Evolutionary conservation across 2,797 vertebrate species (phyloP).

Genomic region (Hypotaenidia philippensis): DNA sequence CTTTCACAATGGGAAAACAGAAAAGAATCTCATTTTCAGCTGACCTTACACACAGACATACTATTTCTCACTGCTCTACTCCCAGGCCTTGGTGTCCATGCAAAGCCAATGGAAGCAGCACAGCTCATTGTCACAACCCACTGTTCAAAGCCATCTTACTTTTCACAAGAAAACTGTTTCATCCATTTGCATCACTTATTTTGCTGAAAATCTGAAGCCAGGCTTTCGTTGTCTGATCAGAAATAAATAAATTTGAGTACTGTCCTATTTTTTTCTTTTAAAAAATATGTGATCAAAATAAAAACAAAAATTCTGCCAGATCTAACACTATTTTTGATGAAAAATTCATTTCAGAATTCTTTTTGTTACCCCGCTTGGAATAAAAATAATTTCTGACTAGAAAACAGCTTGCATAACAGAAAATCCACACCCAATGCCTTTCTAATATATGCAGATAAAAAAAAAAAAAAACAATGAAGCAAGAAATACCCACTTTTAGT

Average conservation of each 20-base stretch:
- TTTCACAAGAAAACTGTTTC: not conserved
- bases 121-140: not conserved
- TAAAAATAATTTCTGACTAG: not conserved
- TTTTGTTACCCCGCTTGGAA: not conserved
- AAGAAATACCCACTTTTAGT: not conserved
- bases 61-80: not conserved
- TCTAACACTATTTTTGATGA: not conserved
- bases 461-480: not conserved
- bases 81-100: accelerated
- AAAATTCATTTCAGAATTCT: not conserved
- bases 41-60: not conserved
- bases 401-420: not conserved
- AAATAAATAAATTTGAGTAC: not conserved
- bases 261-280: not conserved
- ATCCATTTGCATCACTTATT: not conserved
- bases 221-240: not conserved
- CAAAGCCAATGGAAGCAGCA: not conserved
- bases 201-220: not conserved
- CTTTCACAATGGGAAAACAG: not conserved
- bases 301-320: not conserved
- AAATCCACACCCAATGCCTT: not conserved
- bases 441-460: not conserved
- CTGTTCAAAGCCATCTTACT: not conserved
- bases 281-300: not conserved
- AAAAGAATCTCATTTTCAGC: not conserved